Base-by-base conservation (phyloP, 2,113 vertebrate species). In the Grus americana region DNA sequence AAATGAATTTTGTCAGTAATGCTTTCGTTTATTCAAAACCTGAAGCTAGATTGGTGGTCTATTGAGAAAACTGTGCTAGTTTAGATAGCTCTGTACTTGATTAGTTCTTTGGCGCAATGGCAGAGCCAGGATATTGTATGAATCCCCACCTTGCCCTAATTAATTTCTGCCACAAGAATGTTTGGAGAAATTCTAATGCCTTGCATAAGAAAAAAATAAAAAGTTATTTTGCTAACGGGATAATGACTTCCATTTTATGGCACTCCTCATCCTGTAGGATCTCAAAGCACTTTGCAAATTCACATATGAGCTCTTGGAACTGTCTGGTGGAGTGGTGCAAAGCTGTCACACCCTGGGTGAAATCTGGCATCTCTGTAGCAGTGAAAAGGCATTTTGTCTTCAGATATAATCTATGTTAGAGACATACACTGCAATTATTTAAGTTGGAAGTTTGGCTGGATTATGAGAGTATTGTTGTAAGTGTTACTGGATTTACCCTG, bases 31-130 rank as follows among this genome's bases (percentile, higher is more conserved):
- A 73, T 73, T 92, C 61, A 87, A 97, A 97, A 97, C 86, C 84
- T 97, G 89, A 93, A 92, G 54, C 91, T 93, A 93, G 92, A 92
- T 74, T 96, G 97, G 96, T 97, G 96, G 95, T 98, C 93, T 96
- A 7, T 78, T 95, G 80, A 96, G 86, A 92, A 87, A 94, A 95
- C 49, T 76, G 4, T 79, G 62, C 61, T 95, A 40, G 55, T 78
- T 96, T 92, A 90, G 88, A 92, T 95, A 92, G 71, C 54, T 97
- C 92, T 97, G 96, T 90, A 74, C 76, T 97, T 97, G 92, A 97
- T 97, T 96, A 97, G 38, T 65, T 76, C 52, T 91, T 94, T 97
- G 95, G 90, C 9, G 3, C 73, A 95, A 47, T 96, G 76, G 78
- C 89, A 80, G 67, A 78, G 86, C 86, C 68, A 94, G 92, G 67